Base-by-base conservation (phyloP, 2,113 vertebrate species). In the human region DNA sequence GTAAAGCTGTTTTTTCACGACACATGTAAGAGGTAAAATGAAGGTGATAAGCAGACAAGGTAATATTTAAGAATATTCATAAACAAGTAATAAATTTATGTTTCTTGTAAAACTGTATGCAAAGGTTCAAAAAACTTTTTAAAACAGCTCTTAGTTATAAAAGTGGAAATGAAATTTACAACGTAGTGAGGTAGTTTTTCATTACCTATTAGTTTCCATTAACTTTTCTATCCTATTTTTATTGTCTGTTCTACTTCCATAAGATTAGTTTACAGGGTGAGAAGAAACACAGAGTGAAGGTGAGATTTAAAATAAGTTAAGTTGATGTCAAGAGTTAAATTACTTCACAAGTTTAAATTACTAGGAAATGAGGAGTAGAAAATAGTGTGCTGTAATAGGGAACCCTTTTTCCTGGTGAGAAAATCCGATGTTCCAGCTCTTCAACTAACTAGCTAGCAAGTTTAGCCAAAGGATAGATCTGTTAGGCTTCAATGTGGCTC, bases 221-320 rank as follows among this genome's bases (percentile, higher is more conserved):
- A 25, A 23, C 59, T 78, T 75, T 43, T 43, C 7, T 4, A 50
- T 70, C 57, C 20, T 48, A 3, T 32, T 93, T 90, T 92, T 73
- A 61, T 89, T 43, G 27, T 48, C 3, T 94, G 30, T 68, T 94
- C 0, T 48, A 75, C n/a, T 76, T 89, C 6, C 3, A 20, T 48
- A 81, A 84, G 18, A 92, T 82, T 64, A 89, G 48, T 20, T 96
- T 90, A 82, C 1, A 66, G 6, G 1, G 6, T 80, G 59, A 59
- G 25, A 83, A 89, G 27, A 83, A 96, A 72, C 1, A 10, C 5
- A 8, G 23, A 68, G 3, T 43, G 57, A 89, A 75, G 59, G 61
- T 75, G 59, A 91, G 30, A 94, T n/a, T 89, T 85, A 89, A 90
- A 92, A 50, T 68, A 96, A 83, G 38, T 61, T 86, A 25, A 94